These are phyloP conservation scores for Thripadectes ignobilis DNA, from an alignment of 2,797 vertebrate genomes.

Conservation along the genomic window DNA sequence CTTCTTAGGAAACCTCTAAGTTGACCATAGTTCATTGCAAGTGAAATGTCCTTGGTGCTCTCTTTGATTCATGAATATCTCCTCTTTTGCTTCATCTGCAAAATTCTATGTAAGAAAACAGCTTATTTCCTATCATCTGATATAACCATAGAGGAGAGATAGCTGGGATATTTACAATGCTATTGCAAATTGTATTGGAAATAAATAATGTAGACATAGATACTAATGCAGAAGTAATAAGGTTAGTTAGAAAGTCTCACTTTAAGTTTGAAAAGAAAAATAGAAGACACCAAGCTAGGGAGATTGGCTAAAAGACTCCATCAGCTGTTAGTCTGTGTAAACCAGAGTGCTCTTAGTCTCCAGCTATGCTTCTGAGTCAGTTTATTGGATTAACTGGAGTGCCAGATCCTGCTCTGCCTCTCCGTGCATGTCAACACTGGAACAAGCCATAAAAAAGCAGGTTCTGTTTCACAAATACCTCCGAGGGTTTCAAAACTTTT, in stretches of 20 bases:
- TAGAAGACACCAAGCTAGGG: neutral
- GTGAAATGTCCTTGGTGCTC: neutral
- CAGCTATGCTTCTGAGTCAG: neutral
- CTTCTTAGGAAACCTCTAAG: neutral
- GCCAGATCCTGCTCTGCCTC: neutral
- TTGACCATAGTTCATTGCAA: neutral
- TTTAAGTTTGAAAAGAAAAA: neutral
- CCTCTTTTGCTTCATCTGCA: neutral
- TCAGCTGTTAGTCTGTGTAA: neutral
- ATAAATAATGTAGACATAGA: neutral
- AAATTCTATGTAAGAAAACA: neutral
- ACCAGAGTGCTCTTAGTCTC: neutral
- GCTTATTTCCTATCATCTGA: neutral
- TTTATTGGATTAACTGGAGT: neutral
- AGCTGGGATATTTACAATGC: neutral
- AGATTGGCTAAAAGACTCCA: neutral
- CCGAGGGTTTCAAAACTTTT: slow-evolving; percentile 22
- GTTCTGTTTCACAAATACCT: slow-evolving; percentile 14
- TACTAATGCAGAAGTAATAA: neutral
- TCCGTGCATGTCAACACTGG: neutral
- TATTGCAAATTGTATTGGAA: neutral
- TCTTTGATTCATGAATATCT: neutral
- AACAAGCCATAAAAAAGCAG: neutral
- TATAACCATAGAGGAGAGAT: neutral
- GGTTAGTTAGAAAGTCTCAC: neutral